phyloP scores from a whole-genome alignment of 2,888 invertebrate species.

The Lithophane leautieri region DNA sequence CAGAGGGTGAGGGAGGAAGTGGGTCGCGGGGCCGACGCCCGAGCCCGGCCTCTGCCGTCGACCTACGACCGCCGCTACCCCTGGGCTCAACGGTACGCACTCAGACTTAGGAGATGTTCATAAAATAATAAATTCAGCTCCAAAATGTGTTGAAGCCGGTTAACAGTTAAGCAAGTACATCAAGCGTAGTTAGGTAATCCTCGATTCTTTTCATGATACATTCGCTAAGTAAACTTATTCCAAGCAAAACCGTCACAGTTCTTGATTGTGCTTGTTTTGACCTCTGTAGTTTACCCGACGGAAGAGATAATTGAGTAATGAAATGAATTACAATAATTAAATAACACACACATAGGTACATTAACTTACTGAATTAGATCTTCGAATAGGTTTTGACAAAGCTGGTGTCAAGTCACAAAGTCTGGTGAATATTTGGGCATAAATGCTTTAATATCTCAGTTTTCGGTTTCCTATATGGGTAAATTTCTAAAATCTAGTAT shows the following conservation, averaged over 20 bases:
- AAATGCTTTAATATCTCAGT: background rate
- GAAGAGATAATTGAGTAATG: background rate
- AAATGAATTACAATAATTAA: background rate
- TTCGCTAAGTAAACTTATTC: background rate
- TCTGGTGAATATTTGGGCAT: background rate
- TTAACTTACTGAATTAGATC: background rate
- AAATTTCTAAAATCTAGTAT: background rate
- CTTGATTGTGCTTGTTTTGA: constrained; percentile 1
- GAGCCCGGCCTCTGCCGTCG: constrained; percentile 81
- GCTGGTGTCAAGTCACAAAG: background rate
- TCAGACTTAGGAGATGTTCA: constrained; percentile 64
- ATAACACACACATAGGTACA: too few species aligned
- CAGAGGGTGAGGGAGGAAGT: constrained; percentile 79
- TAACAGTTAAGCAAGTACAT: constrained; percentile 20
- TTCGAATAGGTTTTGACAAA: background rate
- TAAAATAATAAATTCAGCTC: constrained; percentile 53
- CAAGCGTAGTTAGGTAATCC: constrained; percentile 15
- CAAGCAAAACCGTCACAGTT: background rate
- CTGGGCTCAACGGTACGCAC: constrained; percentile 73
- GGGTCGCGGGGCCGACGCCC: constrained; percentile 88
- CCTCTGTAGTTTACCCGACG: background rate
- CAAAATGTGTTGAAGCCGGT: constrained; percentile 29
- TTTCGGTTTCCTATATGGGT: constrained; percentile 2
- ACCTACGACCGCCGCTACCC: constrained; percentile 80
- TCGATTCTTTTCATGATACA: background rate